Conservation (phyloP, 2,888 invertebrate genomes). For the Latrodectus hesperus region DNA sequence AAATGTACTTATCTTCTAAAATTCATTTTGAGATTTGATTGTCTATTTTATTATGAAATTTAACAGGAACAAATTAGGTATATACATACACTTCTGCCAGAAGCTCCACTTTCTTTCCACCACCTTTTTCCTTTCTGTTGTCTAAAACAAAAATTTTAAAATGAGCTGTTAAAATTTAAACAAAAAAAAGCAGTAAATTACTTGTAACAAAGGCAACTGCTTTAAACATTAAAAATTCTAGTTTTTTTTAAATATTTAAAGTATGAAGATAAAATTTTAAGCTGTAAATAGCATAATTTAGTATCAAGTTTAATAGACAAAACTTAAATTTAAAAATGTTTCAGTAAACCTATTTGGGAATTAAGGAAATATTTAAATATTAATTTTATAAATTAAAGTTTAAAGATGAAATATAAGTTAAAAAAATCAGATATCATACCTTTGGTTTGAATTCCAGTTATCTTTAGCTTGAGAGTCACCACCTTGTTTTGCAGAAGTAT, state of each 20-base stretch:
- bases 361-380: no score
- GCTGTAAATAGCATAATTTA: no score
- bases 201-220: no score
- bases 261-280: no score
- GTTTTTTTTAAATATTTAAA: no score
- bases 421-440: conserved; percentile 14
- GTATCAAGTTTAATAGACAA: no score
- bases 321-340: background rate
- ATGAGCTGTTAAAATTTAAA: background rate
- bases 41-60: no score
- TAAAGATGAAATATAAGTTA: background rate
- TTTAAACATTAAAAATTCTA: no score
- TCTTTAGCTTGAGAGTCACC: conserved; percentile 55
- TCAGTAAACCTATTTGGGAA: background rate
- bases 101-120: conserved; percentile 55
- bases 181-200: background rate
- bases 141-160: conserved; percentile 15
- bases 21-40: no score
- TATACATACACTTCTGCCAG: background rate
- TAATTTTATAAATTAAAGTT: background rate
- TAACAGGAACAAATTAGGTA: no score
- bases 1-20: no score
- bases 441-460: conserved; percentile 54
- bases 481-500: conserved; percentile 35
- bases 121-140: conserved; percentile 40